A percentile compares a stretch with the other conserved stretches of the same genome.
Evolutionary conservation across 2,797 vertebrate genomes (phyloP).

Genomic region (Otolemur crassicaudatus): DNA sequence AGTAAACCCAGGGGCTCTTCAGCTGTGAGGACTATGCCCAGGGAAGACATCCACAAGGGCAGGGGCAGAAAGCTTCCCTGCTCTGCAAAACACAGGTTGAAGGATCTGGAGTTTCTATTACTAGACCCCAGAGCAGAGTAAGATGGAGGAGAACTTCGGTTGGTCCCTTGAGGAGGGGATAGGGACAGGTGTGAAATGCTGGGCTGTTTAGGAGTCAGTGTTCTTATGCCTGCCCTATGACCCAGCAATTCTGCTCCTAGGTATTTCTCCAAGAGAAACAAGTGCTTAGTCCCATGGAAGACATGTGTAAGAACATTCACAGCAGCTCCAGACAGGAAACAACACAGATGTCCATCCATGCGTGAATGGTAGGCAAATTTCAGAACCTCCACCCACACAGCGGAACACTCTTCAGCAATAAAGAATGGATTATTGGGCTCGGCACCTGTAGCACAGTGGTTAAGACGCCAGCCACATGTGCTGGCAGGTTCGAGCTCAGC

Average conservation of each 20-base stretch:
- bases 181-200: too few relatives aligned
- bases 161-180: background rate
- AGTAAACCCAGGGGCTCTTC: background rate
- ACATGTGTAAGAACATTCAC: fast-evolving
- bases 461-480: too few relatives aligned
- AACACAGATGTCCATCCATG: fast-evolving
- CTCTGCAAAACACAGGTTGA: background rate
- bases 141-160: background rate
- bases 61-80: background rate
- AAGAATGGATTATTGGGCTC: background rate
- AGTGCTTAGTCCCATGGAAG: fast-evolving
- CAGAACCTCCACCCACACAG: fast-evolving
- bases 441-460: too few relatives aligned
- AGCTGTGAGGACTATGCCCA: background rate
- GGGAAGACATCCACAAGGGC: background rate
- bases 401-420: fast-evolving
- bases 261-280: background rate
- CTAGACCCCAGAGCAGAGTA: background rate
- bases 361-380: fast-evolving
- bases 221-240: background rate
- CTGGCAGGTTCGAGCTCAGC: too few relatives aligned
- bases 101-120: background rate
- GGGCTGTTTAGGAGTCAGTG: background rate
- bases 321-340: background rate
- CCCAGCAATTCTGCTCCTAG: background rate